Evolutionary conservation across 2,797 vertebrate species (phyloP), one percentile per base, ranked within the genome.

Genomic region (Remorina albescens): DNA sequence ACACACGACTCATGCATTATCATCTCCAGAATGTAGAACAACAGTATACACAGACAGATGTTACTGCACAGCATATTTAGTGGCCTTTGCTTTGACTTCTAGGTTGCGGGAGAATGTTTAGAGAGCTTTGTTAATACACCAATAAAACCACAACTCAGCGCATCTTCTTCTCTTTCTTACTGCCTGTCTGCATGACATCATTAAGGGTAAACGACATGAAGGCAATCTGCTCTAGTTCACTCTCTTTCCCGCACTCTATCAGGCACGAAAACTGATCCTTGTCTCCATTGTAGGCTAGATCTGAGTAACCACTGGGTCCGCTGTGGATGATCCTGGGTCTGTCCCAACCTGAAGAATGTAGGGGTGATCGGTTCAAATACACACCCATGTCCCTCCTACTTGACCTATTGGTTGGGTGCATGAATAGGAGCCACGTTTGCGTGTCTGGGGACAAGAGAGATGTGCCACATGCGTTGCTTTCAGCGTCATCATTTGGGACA

Each of bases 271-370:
- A 97, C 19, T 89, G 49, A 10, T 94, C 90, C 0, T 71, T 79
- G 51, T 94, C 91, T 44, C 91, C 92, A 18, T 94, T 89, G 55
- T 83, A 93, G 0, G 95, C 94, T 86, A 99, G 90, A 92, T 99
- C 97, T 0, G 98, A 99, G 76, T 99, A 98, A 0, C 95, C 97
- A 0, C 95, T 95, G 13, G 97, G 97, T 0, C 98, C 98, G 0
- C 23, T 11, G 67, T 95, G 86, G 82, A 99, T 86, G 79, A 98
- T 84, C 95, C 94, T 95, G 0, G 96, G 97, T 0, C 1, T 54
- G 60, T 88, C 70, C 98, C 98, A 98, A 0, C 72, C 82, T 0
- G 74, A 83, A 0, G 51, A 72, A 8, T 93, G 90, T 80, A 95
- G 76, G 0, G 97, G 97, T 8, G 88, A 89, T 0, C 86, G 90